Evolutionary conservation across 2,113 vertebrate species (phyloP), one percentile per base, ranked within the genome.

Genomic region (Neomonachus schauinslandi): DNA sequence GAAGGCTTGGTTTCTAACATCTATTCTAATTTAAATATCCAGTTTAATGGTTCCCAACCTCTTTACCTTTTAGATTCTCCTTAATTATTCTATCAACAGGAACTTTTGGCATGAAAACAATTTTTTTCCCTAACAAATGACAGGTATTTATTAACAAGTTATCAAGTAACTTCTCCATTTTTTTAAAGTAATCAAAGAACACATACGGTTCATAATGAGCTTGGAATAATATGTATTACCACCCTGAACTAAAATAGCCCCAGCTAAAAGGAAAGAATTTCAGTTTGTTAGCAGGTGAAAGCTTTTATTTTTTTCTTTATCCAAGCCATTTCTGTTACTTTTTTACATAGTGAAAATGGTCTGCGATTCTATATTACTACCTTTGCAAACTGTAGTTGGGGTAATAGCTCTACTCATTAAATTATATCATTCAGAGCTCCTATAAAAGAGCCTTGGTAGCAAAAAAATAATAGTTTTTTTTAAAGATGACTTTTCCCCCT

Each of bases 291-390:
- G 67, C 61, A 69, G 16, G 42, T 85, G 55, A 81, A 76, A 36
- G 6, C 24, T 36, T 79, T 91, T 86, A 9, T 76, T 59, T 81
- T 71, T 18, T 33, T 24, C 67, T 93, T 28, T 31, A 88, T 19
- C 59, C 16, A 76, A 84, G 57, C 59, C 33, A 94, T 89, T 91
- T 89, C 67, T 84, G 42, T 91, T 63, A 46, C 94, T 80, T 76
- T 80, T 79, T 57, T 82, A 80, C 14, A 11, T 51, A 49, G 63
- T 89, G 36, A 77, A 95, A 89, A 89, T 72, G 46, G 46, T 72
- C 69, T 77, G 28, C 77, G 76, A 21, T 94, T 94, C 53, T 55
- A 33, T 77, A 61, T 91, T 53, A 26, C 80, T 81, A 91, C 42
- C 42, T 91, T 81, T 77, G 9, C 42, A 82, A 71, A 63, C 7